A percentile compares a stretch with the other conserved stretches of the same genome.
These are phyloP conservation scores for Mormyrus proboscirostris DNA, from an alignment of 2,797 vertebrate genomes.

Conservation along the genomic window DNA sequence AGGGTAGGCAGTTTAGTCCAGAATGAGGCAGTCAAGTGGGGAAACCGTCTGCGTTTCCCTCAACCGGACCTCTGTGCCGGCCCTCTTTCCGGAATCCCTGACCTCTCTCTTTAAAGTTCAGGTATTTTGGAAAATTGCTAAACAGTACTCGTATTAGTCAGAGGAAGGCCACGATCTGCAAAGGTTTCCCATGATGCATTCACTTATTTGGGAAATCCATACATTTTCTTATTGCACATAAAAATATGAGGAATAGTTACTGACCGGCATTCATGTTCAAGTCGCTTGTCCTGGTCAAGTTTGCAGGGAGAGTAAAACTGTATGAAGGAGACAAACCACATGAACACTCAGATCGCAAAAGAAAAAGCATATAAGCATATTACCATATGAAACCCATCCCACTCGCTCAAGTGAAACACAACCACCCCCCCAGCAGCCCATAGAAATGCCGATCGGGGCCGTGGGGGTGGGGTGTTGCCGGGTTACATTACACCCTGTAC, in stretches of 20 bases:
- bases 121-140: not conserved
- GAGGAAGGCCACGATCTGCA: not conserved
- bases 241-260: not conserved
- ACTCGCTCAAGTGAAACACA: not conserved
- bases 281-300: not conserved
- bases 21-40: not conserved
- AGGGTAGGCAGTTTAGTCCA: not conserved
- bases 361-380: not conserved
- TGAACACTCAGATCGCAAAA: not conserved
- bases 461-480: not conserved
- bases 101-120: not conserved
- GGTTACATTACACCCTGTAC: not conserved
- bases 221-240: not conserved
- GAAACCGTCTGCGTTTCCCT: not conserved
- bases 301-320: not conserved
- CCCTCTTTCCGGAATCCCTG: too few relatives aligned
- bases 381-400: not conserved
- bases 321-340: not conserved
- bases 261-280: not conserved
- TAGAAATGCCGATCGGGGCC: not conserved
- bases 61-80: not conserved
- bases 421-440: not conserved
- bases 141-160: not conserved
- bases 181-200: not conserved
- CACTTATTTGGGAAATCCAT: not conserved